Evolutionary conservation across 2,888 invertebrate species (phyloP), one percentile per base, ranked within the genome.

Genomic region (Chloromyia formosa): DNA sequence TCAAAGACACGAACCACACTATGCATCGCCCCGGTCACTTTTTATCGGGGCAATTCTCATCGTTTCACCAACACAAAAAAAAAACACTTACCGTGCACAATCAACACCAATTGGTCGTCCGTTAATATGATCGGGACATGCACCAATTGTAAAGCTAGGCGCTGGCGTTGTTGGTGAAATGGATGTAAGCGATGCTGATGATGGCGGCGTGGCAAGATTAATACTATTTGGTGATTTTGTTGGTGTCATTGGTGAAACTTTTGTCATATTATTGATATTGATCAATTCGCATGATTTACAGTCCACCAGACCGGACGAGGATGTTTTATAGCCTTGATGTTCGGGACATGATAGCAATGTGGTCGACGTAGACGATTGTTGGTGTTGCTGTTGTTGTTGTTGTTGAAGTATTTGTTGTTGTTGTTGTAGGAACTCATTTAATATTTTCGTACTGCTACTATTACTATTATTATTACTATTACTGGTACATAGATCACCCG

Each of bases 101-200:
- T 97, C 97, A 73, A 96, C 94, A 66, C 96, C 97, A 79, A 95
- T 93, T 0, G 95, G 95, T 78, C 96, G 89, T 58, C 97, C 97
- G 82, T 95, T 96, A 78, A 97, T 92, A 85, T 97, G 97, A 82
- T 97, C 96, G 23, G 96, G 94, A 85, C 96, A 96, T 53, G 96
- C 95, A 58, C 95, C 95, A 86, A 95, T 95, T 83, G 95, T 95
- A 77, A 95, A 86, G 76, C 84, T 85, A 1, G 78, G 77, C 7
- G 78, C 77, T 74, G 79, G 78, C 76, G 45, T 76, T 61, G 79
- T 79, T 73, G 80, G 78, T 10, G 80, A 79, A 76, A 79, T 78
- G 58, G 75, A 77, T 74, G 77, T 71, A 49, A 77, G 77, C 42
- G 79, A 75, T 73, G 76, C 56, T 42, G 78, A 78, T 54, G 79